A percentile compares a stretch with the other conserved stretches of the same genome.
Conservation (phyloP, 2,888 invertebrate species). For the Chrysomela aeneicollis region DNA sequence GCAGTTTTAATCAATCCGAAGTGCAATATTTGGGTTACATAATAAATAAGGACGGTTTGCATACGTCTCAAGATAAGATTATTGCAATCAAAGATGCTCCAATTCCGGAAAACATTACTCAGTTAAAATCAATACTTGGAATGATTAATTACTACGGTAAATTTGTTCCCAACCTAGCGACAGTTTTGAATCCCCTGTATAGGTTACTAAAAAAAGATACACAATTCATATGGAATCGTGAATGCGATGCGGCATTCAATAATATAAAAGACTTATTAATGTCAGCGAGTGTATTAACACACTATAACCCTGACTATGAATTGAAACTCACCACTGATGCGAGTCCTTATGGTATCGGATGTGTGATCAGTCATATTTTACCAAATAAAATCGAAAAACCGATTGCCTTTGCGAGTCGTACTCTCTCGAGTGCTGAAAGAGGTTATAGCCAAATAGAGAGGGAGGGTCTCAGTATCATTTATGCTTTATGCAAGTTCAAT, state of each 20-base stretch:
- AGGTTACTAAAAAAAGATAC: not conserved
- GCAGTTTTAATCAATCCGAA: not conserved
- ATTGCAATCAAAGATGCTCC: too few species aligned
- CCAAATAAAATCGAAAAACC: too few species aligned
- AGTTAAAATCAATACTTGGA: not conserved
- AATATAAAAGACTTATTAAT: constrained; percentile 14
- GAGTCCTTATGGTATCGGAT: constrained; percentile 2
- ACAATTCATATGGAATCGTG: not conserved
- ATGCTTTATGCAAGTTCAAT: too few species aligned
- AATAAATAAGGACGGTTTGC: too few species aligned
- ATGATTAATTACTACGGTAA: constrained; percentile 6
- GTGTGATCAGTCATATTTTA: constrained; percentile 6
- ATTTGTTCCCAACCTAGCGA: constrained; percentile 10
- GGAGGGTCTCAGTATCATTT: constrained; percentile 2
- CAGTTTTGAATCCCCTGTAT: not conserved
- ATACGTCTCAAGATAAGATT: not conserved
- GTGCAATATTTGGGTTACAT: too few species aligned
- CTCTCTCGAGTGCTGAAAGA: not conserved
- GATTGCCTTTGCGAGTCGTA: constrained; percentile 2
- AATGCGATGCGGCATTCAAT: constrained; percentile 6
- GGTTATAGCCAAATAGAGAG: constrained; percentile 8
- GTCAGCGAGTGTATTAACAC: not conserved
- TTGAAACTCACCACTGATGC: constrained; percentile 5
- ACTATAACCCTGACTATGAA: too few species aligned
- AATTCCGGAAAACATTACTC: not conserved